Percentiles rank a stretch among this genome's conserved stretches.
phyloP scores from a whole-genome alignment of 2,888 invertebrate genomes.

The Drosophila multiciliata region DNA sequence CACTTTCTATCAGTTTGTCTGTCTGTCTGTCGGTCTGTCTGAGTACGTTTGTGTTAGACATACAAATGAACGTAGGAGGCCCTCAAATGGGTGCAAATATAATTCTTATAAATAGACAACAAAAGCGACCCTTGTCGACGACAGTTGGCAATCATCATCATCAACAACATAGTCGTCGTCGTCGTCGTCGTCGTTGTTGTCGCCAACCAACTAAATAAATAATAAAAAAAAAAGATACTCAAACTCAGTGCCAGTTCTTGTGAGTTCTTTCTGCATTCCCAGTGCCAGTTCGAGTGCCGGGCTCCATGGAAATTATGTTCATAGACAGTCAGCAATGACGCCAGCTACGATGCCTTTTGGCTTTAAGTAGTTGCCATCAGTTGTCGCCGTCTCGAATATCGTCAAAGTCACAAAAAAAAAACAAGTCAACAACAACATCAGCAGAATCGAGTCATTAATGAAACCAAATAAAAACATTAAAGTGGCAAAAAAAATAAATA shows the following conservation, averaged over 20 bases:
- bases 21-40: constrained; percentile 15
- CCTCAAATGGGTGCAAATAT: constrained; percentile 71
- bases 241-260: constrained; percentile 23
- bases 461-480: constrained; percentile 74
- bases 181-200: constrained; percentile 17
- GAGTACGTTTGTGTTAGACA: constrained; percentile 39
- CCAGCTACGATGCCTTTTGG: constrained; percentile 24
- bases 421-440: constrained; percentile 50
- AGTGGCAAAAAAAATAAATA: constrained; percentile 15
- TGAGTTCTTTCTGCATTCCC: neutral
- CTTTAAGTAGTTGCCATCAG: constrained; percentile 25
- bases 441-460: constrained; percentile 53
- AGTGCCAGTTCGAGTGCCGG: constrained; percentile 20
- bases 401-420: constrained; percentile 44
- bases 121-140: constrained; percentile 75
- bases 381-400: constrained; percentile 39
- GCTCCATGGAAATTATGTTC: constrained; percentile 30
- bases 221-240: constrained; percentile 60
- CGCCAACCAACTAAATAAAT: constrained; percentile 69
- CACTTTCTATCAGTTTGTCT: constrained; percentile 30
- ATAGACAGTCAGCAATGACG: constrained; percentile 23
- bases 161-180: constrained; percentile 22
- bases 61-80: constrained; percentile 61
- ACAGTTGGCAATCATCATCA: constrained; percentile 72
- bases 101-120: constrained; percentile 78